These are phyloP conservation scores for Archips xylosteana DNA, from an alignment of 2,888 invertebrate species.

Conservation along the genomic window DNA sequence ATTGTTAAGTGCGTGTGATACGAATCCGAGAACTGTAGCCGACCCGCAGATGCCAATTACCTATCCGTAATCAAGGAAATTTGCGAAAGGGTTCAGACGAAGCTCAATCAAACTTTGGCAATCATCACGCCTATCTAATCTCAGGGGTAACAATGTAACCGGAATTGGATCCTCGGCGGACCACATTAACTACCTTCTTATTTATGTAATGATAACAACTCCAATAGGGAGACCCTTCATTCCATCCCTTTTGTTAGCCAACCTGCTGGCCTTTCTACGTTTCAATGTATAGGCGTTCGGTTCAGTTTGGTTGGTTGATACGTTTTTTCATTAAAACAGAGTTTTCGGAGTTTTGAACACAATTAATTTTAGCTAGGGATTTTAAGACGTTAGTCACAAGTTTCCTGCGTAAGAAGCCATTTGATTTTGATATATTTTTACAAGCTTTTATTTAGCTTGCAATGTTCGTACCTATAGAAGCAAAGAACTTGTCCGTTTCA, in stretches of 20 bases:
- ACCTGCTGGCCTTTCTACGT: slow-evolving; percentile 26
- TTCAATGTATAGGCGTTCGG: background rate
- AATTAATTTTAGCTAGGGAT: background rate
- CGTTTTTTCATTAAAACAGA: background rate
- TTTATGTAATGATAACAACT: slow-evolving; percentile 74
- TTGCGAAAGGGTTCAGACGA: slow-evolving; percentile 74
- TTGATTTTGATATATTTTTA: background rate
- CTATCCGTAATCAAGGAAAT: slow-evolving; percentile 73
- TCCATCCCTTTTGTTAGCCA: slow-evolving; percentile 26
- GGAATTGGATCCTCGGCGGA: slow-evolving; percentile 70
- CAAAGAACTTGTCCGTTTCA: too few species aligned
- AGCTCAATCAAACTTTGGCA: slow-evolving; percentile 82
- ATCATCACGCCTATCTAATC: slow-evolving; percentile 82
- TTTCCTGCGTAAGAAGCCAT: background rate
- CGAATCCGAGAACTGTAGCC: slow-evolving; percentile 59
- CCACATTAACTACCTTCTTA: slow-evolving; percentile 71
- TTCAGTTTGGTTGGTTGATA: background rate
- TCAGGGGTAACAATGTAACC: slow-evolving; percentile 77
- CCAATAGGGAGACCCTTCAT: slow-evolving; percentile 44
- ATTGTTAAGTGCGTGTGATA: slow-evolving; percentile 48
- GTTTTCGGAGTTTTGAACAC: background rate
- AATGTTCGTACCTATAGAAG: too few species aligned
- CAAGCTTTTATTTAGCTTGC: too few species aligned
- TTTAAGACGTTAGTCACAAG: background rate
- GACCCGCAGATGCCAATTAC: slow-evolving; percentile 70